A percentile compares a stretch with the other conserved stretches of the same genome.
These are phyloP conservation scores for Hypsopygia costalis DNA, from an alignment of 2,888 invertebrate species.

Conservation along the genomic window DNA sequence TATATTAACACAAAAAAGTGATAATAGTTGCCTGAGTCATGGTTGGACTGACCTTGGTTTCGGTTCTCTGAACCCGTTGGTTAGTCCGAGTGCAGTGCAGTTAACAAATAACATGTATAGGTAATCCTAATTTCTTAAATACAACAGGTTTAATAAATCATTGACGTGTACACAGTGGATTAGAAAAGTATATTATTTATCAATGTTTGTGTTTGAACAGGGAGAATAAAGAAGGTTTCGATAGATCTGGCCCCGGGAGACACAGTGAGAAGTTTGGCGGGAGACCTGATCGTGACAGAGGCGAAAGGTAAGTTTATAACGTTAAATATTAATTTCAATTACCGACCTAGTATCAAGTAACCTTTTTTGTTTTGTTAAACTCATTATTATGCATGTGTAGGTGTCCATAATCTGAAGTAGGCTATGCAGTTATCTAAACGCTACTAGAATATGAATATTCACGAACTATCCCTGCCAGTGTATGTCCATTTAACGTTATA, in stretches of 20 bases:
- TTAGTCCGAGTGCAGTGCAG: conserved; percentile 26
- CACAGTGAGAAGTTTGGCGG: conserved; percentile 63
- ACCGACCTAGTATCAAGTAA: too few relatives aligned
- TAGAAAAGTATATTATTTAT: too few relatives aligned
- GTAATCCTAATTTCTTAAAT: conserved; percentile 23
- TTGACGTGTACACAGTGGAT: conserved; percentile 9
- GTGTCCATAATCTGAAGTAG: too few relatives aligned
- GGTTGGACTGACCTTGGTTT: conserved; percentile 52
- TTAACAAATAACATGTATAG: conserved; percentile 54
- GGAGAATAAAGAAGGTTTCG: conserved; percentile 60
- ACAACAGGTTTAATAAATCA: not conserved
- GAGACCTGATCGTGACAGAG: conserved; percentile 36
- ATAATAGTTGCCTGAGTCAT: conserved; percentile 61
- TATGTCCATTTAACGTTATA: too few relatives aligned
- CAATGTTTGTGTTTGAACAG: conserved; percentile 33
- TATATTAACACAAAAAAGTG: conserved; percentile 47
- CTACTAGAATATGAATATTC: too few relatives aligned
- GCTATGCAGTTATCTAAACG: too few relatives aligned
- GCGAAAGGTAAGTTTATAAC: conserved; percentile 37
- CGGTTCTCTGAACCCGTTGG: conserved; percentile 60
- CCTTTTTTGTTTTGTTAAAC: too few relatives aligned
- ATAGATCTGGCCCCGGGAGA: conserved; percentile 58
- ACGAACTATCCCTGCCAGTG: too few relatives aligned
- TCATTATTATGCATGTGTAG: too few relatives aligned
- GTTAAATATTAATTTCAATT: too few relatives aligned